Evolutionary conservation across 2,113 vertebrate genomes (phyloP).

Genomic region (Taxidea taxus): DNA sequence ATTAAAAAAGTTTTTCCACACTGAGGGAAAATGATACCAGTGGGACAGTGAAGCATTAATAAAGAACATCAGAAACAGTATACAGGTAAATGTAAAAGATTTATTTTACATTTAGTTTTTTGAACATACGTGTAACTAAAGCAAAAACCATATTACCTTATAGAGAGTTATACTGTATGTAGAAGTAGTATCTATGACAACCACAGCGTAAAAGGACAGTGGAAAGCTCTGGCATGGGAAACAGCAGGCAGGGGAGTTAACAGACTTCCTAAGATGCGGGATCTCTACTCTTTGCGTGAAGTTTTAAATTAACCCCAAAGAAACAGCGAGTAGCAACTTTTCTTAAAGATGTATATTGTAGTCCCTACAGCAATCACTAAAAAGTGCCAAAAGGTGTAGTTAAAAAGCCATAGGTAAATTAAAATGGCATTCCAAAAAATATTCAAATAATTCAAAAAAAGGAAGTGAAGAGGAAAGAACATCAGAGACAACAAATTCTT

Average conservation of each 20-base stretch:
- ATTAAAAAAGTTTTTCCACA: not conserved
- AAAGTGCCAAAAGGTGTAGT: not conserved
- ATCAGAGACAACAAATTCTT: not conserved
- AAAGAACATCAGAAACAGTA: not conserved
- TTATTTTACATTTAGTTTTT: not conserved
- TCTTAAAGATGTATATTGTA: not conserved
- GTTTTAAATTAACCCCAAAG: not conserved
- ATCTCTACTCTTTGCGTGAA: not conserved
- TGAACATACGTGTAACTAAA: not conserved
- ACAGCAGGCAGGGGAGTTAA: not conserved
- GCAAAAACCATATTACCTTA: not conserved
- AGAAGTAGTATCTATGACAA: not conserved
- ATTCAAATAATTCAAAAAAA: not conserved
- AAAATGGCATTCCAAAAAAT: not conserved
- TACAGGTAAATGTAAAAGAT: not conserved
- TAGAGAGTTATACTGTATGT: not conserved
- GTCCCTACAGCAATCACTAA: not conserved
- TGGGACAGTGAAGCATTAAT: not conserved
- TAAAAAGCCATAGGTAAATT: not conserved
- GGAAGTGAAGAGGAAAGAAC: not conserved
- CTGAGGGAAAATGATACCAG: not conserved
- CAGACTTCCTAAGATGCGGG: not conserved
- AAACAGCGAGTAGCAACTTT: not conserved
- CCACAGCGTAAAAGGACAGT: not conserved
- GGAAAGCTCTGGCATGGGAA: not conserved